Evolutionary conservation across 2,888 invertebrate genomes (phyloP).

Genomic region (Notodonta ziczac): DNA sequence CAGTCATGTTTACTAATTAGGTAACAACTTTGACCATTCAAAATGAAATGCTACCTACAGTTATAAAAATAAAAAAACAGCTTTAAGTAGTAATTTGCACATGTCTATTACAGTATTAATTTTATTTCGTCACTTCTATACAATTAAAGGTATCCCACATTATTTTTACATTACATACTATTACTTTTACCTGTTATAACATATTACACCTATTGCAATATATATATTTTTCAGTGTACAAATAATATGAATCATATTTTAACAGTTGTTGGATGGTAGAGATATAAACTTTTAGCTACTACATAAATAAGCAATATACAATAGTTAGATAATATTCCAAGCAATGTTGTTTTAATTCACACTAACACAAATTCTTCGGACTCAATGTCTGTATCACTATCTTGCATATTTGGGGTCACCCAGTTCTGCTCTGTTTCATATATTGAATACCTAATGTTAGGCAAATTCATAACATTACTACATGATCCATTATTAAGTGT

Average conservation of each 20-base stretch:
- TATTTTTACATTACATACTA: constrained; percentile 19
- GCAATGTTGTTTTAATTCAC: constrained; percentile 53
- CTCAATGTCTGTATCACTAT: constrained; percentile 87
- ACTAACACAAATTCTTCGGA: constrained; percentile 90
- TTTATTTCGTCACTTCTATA: constrained; percentile 30
- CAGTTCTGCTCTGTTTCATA: constrained; percentile 83
- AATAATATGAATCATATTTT: constrained; percentile 17
- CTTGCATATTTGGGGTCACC: constrained; percentile 74
- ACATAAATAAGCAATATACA: constrained; percentile 36
- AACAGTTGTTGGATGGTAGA: constrained; percentile 23
- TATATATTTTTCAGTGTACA: constrained; percentile 19
- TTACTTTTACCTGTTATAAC: constrained; percentile 17
- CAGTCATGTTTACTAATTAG: too few species aligned
- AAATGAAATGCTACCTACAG: too few species aligned
- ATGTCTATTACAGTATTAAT: constrained; percentile 20
- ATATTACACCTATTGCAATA: constrained; percentile 16
- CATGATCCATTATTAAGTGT: constrained; percentile 90
- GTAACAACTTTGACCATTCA: too few species aligned
- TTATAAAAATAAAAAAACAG: too few species aligned
- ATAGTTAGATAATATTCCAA: constrained; percentile 26
- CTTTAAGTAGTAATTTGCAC: too few species aligned
- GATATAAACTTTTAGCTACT: constrained; percentile 21
- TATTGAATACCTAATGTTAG: constrained; percentile 82
- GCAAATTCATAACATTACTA: constrained; percentile 83
- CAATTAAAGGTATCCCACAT: constrained; percentile 27